These are phyloP conservation scores for Chelonia mydas DNA, from an alignment of 2,797 vertebrate species.

Conservation along the genomic window DNA sequence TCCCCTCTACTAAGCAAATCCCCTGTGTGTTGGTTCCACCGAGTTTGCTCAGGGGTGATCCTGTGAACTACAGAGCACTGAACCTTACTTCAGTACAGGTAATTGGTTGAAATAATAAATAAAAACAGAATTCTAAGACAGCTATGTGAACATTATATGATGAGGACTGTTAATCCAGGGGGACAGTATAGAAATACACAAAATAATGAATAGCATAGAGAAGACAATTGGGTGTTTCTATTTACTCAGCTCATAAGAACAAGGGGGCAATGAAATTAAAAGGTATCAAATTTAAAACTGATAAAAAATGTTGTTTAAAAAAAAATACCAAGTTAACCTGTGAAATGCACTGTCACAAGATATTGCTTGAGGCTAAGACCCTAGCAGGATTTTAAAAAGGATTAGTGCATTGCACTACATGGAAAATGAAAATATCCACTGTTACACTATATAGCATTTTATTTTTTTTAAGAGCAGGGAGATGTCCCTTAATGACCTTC, in stretches of 20 bases:
- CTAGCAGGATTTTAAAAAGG: neutral
- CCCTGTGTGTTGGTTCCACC: neutral
- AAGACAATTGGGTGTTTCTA: neutral
- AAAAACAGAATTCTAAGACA: neutral
- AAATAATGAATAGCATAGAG: neutral
- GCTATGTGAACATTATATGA: rapidly evolving
- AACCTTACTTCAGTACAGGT: neutral
- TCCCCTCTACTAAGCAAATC: neutral
- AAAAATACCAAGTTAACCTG: neutral
- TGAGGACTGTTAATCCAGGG: neutral
- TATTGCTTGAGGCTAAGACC: neutral
- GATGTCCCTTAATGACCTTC: neutral
- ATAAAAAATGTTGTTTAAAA: neutral
- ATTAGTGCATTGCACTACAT: neutral
- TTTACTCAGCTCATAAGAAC: neutral
- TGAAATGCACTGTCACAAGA: neutral
- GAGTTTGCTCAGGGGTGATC: neutral
- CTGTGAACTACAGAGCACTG: neutral
- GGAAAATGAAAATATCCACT: neutral
- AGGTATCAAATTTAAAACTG: neutral
- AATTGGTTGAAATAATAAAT: neutral
- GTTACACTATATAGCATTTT: neutral
- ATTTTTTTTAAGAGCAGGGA: neutral
- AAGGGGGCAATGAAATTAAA: neutral
- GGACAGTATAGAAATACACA: neutral